Conservation (phyloP, 2,113 vertebrate species). For the Tyto alba region DNA sequence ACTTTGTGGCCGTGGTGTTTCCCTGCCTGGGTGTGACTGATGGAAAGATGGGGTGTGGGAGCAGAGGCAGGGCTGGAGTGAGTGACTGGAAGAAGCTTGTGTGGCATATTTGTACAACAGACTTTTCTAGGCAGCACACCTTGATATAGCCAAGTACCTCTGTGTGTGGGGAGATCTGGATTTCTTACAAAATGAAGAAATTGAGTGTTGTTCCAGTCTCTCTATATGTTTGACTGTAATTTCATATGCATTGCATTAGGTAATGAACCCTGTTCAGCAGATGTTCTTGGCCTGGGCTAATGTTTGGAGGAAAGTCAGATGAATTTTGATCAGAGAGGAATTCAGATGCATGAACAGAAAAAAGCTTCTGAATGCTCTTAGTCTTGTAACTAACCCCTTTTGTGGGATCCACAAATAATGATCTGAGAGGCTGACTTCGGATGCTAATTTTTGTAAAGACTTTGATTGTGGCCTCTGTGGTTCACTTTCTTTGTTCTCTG, state of each 20-base stretch:
- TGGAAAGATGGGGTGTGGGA: background rate
- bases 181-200: background rate
- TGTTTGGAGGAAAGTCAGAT: background rate
- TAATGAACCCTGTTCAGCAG: background rate
- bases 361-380: background rate
- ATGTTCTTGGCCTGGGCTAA: background rate
- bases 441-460: background rate
- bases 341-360: background rate
- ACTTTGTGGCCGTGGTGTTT: background rate
- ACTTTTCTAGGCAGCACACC: background rate
- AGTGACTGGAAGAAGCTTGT: background rate
- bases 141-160: background rate
- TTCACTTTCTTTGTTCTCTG: background rate
- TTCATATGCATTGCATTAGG: background rate
- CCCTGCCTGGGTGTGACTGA: background rate
- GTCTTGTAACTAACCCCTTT: background rate
- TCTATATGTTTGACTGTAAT: fast-evolving
- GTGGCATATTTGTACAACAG: fast-evolving
- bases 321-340: background rate
- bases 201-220: background rate
- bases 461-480: background rate
- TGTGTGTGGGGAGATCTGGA: background rate
- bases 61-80: background rate
- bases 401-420: fast-evolving
- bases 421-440: background rate